These are phyloP conservation scores for Plebejus melissa DNA, from an alignment of 2,888 invertebrate species.

Conservation along the genomic window DNA sequence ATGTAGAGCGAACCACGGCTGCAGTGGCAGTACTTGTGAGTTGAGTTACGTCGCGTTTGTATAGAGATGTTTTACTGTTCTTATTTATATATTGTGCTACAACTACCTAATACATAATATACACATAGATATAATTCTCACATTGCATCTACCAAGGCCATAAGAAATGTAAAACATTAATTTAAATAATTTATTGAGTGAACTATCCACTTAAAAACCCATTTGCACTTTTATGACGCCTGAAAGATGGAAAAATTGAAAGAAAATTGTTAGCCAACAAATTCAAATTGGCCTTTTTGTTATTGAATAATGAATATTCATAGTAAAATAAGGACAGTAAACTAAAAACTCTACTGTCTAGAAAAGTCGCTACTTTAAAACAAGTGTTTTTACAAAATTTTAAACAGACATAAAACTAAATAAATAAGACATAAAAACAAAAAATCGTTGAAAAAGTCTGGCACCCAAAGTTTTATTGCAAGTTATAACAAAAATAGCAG, in stretches of 20 bases:
- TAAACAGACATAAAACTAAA: neutral
- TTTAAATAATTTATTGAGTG: neutral
- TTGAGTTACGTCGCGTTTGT: too few species aligned
- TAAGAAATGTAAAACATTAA: neutral
- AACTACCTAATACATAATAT: neutral
- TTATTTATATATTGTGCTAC: neutral
- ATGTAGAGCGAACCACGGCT: too few species aligned
- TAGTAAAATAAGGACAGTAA: neutral
- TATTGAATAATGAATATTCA: slow-evolving; percentile 8
- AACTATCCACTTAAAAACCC: neutral
- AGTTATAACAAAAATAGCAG: too few species aligned
- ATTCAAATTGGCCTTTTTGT: neutral
- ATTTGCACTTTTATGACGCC: neutral
- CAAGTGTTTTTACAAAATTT: neutral
- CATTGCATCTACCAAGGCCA: slow-evolving; percentile 12
- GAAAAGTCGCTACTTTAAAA: neutral
- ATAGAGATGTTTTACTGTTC: too few species aligned
- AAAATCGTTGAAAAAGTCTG: neutral
- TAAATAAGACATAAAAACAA: neutral
- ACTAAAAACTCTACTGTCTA: neutral
- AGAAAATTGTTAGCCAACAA: neutral
- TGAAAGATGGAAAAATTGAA: neutral
- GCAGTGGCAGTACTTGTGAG: too few species aligned
- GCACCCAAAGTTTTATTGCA: too few species aligned
- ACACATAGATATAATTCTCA: slow-evolving; percentile 16